Evolutionary conservation across 2,888 invertebrate genomes (phyloP), one percentile per base, ranked within the genome.

Genomic region (Papilio demoleus): DNA sequence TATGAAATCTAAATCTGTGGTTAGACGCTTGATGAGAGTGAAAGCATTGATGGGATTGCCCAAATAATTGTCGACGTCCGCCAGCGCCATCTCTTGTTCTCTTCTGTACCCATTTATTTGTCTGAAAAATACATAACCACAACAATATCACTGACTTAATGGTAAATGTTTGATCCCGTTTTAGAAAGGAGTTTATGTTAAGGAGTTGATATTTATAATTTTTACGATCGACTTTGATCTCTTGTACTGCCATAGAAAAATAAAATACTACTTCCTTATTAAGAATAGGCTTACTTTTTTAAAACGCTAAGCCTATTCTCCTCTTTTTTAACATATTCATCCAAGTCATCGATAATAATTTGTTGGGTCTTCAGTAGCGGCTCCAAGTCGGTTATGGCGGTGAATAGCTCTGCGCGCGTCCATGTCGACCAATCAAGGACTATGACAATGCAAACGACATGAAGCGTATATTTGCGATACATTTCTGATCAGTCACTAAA

Each of bases 11-110:
- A 98, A 97, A 88, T 99, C 98, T 2, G 96, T 95, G 8, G 98
- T 98, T 78, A 99, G 94, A 77, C 98, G 94, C 91, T 99, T 99
- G 64, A 99, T 97, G 65, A 99, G 92, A 45, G 98, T 93, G 88
- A 97, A 99, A 4, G 98, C 98, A 86, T 98, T 98, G 73, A 99
- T 97, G 4, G 99, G 99, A 89, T 99, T 98, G 19, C 96, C 95
- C 71, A 98, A 92, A 81, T 97, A 97, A 74, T 94, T 94, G 65
- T 96, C 94, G 56, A 96, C 95, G 82, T 97, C 97, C 70, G 94
- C 93, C 77, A 95, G 94, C 1, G 97, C 97, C 79, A 94, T 95
- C 61, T 94, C 93, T 83, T 97, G 97, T 79, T 97, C 96, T 72
- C 92, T 93, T 82, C 94, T 94, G 86, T 96, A 97, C 9, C 6